Evolutionary conservation across 2,888 invertebrate genomes (phyloP), one percentile per base, ranked within the genome.

Genomic region (Ennomos erosarius): DNA sequence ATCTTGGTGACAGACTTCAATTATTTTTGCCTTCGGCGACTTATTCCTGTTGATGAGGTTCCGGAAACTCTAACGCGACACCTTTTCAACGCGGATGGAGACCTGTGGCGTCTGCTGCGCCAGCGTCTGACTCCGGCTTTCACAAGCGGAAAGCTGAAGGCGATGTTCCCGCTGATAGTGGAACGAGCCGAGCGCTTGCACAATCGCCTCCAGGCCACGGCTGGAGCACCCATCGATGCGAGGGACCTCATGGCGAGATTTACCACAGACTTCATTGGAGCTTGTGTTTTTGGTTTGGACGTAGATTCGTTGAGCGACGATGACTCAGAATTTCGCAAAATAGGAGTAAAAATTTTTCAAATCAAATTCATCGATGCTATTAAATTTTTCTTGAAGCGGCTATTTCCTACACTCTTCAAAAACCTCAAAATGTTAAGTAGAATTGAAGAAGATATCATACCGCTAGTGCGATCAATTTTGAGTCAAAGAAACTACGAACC

Each of bases 41-140:
- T 84, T 6, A 76, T 75, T 49, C 64, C 72, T 1, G 42, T 72
- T 68, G 1, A 75, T 73, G 4, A 71, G 80, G 8, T 43, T 26
- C n/a, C 33, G 10, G 84, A 85, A 45, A 84, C 84, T 0, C 64
- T 86, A 55, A 43, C 81, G 48, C 72, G 71, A 2, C 84, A 83
- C 58, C 42, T 87, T 35, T 84, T 86, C 52, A 78, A 81, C 40
- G 78, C 79, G 3, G 82, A 84, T 35, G 85, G 86, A 0, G 85
- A 86, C 52, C 38, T 78, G 36, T 87, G 87, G 87, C 75, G 77
- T 43, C 62, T 85, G 59, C 64, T 86, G 50, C 75, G 87, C 6
- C 81, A 84, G 67, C 77, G 84, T 33, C 76, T 87, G 69, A 85
- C 85, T 6, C 81, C 84, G 1, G 81, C 84, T 0, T 86, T 86